Percentiles rank a stretch among this genome's conserved stretches.
phyloP scores from a whole-genome alignment of 2,888 invertebrate genomes.

The Nasonia oneida region DNA sequence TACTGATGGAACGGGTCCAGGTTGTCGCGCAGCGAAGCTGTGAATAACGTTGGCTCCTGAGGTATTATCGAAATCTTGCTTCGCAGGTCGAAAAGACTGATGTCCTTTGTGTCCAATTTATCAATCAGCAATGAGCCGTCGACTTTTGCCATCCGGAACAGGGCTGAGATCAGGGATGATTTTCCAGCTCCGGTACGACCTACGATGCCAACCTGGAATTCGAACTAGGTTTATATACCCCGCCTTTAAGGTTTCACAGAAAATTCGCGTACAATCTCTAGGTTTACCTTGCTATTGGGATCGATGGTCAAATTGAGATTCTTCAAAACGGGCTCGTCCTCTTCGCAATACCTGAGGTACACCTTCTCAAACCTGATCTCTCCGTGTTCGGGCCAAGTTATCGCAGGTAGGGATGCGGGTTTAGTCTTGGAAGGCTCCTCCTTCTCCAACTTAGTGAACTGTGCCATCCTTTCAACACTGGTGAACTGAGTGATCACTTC shows the following conservation, averaged over 20 bases:
- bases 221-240: not conserved
- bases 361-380: slow-evolving; percentile 83
- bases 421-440: slow-evolving; percentile 82
- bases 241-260: not conserved
- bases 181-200: slow-evolving; percentile 94
- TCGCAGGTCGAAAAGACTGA: slow-evolving; percentile 89
- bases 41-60: slow-evolving; percentile 93
- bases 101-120: slow-evolving; percentile 83
- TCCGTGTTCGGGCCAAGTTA: slow-evolving; percentile 86
- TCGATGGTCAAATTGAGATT: slow-evolving; percentile 85
- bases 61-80: slow-evolving; percentile 94
- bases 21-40: slow-evolving; percentile 90
- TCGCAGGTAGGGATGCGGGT: slow-evolving; percentile 81
- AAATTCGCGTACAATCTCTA: not conserved
- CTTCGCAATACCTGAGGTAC: slow-evolving; percentile 84
- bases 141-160: slow-evolving; percentile 89
- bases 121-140: slow-evolving; percentile 90
- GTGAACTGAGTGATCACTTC: slow-evolving; percentile 89
- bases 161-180: slow-evolving; percentile 88
- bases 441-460: slow-evolving; percentile 87
- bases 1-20: slow-evolving; percentile 90
- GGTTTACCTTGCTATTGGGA: slow-evolving; percentile 84
- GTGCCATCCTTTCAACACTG: slow-evolving; percentile 89
- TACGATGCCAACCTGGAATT: slow-evolving; percentile 88
- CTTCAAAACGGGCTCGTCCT: slow-evolving; percentile 87